These are phyloP conservation scores for Cryptus armator DNA, from an alignment of 2,888 invertebrate genomes.

Conservation along the genomic window DNA sequence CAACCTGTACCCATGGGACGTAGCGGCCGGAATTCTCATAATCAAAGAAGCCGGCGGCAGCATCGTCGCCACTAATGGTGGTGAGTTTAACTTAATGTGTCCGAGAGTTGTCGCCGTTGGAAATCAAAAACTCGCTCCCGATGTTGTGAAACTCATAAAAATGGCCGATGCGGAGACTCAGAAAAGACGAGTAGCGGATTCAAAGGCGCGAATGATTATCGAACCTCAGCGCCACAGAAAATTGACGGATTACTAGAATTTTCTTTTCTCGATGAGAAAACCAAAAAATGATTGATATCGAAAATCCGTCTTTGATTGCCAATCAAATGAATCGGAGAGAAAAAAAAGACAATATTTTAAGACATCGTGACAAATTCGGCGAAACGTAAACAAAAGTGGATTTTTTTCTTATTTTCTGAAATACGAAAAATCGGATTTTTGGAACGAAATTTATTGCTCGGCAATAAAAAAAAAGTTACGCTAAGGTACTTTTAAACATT, in stretches of 20 bases:
- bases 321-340: background rate
- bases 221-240: background rate
- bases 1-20: constrained; percentile 93
- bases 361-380: too few relatives aligned
- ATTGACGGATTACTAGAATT: constrained; percentile 11
- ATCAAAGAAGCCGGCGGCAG: constrained; percentile 92
- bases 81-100: constrained; percentile 87
- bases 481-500: background rate
- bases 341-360: background rate
- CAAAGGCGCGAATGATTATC: background rate
- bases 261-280: background rate
- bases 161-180: constrained; percentile 84
- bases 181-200: constrained; percentile 68
- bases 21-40: constrained; percentile 91
- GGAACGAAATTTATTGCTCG: background rate
- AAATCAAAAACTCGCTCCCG: constrained; percentile 85
- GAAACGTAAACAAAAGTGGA: too few relatives aligned
- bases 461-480: background rate
- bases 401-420: background rate
- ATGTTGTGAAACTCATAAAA: constrained; percentile 85
- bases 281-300: background rate
- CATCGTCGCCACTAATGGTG: constrained; percentile 89
- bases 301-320: too few relatives aligned
- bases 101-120: constrained; percentile 87
- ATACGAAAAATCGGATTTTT: background rate